phyloP scores from a whole-genome alignment of 2,797 vertebrate genomes.

The Mico argentatus region DNA sequence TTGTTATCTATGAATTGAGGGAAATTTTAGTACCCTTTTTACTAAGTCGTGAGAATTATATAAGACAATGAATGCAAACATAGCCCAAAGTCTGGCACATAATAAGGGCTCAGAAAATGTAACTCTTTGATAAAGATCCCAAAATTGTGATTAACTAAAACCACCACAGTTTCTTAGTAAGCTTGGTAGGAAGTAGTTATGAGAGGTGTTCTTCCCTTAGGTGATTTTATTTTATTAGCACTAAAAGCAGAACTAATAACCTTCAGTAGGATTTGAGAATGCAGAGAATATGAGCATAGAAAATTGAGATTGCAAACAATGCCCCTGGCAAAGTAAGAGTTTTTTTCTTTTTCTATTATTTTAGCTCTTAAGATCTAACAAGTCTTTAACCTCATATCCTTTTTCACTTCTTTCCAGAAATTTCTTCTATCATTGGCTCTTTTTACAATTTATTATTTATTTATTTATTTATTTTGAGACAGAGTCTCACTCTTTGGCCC shows the following conservation, averaged over 20 bases:
- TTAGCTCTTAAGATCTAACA: background rate
- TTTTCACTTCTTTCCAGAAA: slow-evolving; percentile 23
- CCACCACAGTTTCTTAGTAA: background rate
- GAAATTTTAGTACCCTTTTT: background rate
- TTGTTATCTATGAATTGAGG: background rate
- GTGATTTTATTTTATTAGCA: background rate
- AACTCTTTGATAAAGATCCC: background rate
- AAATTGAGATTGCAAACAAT: background rate
- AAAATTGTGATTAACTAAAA: background rate
- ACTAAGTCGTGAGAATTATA: background rate
- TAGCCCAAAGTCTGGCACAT: background rate
- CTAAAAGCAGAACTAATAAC: background rate
- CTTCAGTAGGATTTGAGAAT: background rate
- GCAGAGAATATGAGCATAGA: background rate
- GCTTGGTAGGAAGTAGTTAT: background rate
- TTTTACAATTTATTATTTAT: background rate
- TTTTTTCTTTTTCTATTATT: background rate
- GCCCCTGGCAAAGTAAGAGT: background rate
- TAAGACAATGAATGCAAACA: background rate
- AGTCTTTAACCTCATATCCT: background rate
- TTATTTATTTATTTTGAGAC: background rate
- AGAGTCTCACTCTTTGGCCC: background rate
- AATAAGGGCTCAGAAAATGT: background rate
- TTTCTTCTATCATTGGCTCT: background rate
- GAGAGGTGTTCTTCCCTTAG: background rate